Conservation (phyloP, 37 sponge, comb jelly and placozoan species). For the Mnemiopsis leidyi region DNA sequence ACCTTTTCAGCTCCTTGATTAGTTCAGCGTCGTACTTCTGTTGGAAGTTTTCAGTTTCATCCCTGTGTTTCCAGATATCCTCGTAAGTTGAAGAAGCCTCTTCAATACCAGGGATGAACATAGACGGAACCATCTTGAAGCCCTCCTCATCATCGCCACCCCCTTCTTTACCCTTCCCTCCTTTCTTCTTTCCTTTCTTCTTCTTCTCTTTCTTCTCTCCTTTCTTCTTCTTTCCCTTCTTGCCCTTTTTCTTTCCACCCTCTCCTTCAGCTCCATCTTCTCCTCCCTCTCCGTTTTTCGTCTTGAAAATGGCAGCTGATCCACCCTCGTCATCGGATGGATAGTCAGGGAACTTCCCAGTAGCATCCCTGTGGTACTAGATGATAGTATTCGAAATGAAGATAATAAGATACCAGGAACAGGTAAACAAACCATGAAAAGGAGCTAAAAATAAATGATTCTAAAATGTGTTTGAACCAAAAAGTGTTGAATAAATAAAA, state of each 20-base stretch:
- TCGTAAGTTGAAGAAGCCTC: slow-evolving; percentile 73
- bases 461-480: no score
- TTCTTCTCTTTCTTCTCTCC: slow-evolving; percentile 82
- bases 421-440: no score
- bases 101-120: slow-evolving; percentile 80
- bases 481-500: no score
- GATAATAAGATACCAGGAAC: no score
- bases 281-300: slow-evolving; percentile 75
- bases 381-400: no score
- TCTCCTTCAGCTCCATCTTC: slow-evolving; percentile 74
- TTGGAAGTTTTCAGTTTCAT: slow-evolving; percentile 81
- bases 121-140: slow-evolving; percentile 82
- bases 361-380: slow-evolving; percentile 79
- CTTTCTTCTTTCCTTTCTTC: slow-evolving; percentile 30
- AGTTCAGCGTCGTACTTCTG: slow-evolving; percentile 94
- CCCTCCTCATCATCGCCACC: slow-evolving; percentile 84
- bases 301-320: slow-evolving; percentile 89
- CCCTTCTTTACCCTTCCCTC: background rate
- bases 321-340: slow-evolving; percentile 94
- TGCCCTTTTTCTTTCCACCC: slow-evolving; percentile 75
- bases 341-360: slow-evolving; percentile 97
- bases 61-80: slow-evolving; percentile 89
- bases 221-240: slow-evolving; percentile 73
- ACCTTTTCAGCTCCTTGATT: slow-evolving; percentile 92
- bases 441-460: no score